Evolutionary conservation across 35 echinoderm and acorn worm genomes (phyloP).

Genomic region (Lytechinus pictus): DNA sequence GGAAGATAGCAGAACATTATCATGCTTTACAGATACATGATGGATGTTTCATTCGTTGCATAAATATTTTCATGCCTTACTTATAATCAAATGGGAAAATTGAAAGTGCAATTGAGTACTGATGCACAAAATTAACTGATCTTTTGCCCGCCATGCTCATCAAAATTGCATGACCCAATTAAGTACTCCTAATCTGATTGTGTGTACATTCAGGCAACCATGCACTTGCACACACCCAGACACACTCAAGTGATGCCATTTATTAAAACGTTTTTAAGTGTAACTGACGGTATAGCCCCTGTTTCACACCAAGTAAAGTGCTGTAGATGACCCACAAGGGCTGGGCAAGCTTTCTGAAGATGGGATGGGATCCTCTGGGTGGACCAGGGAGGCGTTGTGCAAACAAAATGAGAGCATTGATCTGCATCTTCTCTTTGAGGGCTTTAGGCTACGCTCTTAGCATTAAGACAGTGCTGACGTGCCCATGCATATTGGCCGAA

Average conservation of each 20-base stretch:
- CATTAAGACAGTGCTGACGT: neutral
- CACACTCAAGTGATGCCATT: neutral
- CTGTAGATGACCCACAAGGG: neutral
- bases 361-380: neutral
- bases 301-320: neutral
- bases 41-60: neutral
- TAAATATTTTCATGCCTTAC: neutral
- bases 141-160: neutral
- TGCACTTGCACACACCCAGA: neutral
- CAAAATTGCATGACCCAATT: conserved; percentile 37
- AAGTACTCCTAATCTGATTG: neutral
- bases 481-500: neutral
- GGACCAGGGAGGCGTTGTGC: conserved; percentile 7
- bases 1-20: neutral
- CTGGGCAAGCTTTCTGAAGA: neutral
- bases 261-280: neutral
- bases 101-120: neutral
- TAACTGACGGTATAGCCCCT: neutral
- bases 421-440: conserved; percentile 26
- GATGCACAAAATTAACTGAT: neutral
- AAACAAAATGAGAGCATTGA: conserved; percentile 50
- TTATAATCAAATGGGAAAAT: neutral
- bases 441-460: conserved; percentile 6
- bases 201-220: neutral
- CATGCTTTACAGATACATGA: neutral